phyloP scores from a whole-genome alignment of 2,797 vertebrate genomes.

The Erethizon dorsatum region DNA sequence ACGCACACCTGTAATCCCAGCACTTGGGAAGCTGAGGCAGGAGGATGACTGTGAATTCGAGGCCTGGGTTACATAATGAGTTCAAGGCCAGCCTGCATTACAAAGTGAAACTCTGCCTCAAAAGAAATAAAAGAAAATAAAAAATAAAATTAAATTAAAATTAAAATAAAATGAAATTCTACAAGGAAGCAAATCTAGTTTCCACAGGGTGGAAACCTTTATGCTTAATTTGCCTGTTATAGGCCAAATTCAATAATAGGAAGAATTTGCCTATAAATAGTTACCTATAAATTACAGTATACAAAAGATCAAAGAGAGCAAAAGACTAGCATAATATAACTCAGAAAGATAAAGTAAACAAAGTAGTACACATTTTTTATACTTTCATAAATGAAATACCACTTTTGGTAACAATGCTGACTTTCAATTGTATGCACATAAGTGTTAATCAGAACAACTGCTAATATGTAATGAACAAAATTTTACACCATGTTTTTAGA shows the following conservation, averaged over 20 bases:
- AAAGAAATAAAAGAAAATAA: too few species aligned
- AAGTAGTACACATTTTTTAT: neutral
- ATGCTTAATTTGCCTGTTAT: neutral
- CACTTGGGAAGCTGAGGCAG: too few species aligned
- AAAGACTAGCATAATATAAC: neutral
- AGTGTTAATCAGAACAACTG: neutral
- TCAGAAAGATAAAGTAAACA: neutral
- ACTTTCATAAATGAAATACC: conserved; percentile 8
- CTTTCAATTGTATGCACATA: neutral
- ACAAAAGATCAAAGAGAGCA: neutral
- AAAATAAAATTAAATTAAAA: too few species aligned
- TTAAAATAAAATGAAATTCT: too few species aligned
- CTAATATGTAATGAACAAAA: neutral
- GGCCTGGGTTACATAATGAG: too few species aligned
- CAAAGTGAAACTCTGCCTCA: too few species aligned
- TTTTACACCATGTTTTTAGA: neutral
- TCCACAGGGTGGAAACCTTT: neutral
- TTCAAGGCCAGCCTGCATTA: too few species aligned
- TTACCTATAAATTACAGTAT: neutral
- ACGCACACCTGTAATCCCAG: too few species aligned
- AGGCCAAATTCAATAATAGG: neutral
- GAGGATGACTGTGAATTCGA: too few species aligned
- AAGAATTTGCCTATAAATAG: neutral
- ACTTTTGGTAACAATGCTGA: neutral
- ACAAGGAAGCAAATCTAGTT: neutral